A percentile compares a stretch with the other conserved stretches of the same genome.
Evolutionary conservation across 2,113 vertebrate genomes (phyloP).

Genomic region (Pachyramphus minor): DNA sequence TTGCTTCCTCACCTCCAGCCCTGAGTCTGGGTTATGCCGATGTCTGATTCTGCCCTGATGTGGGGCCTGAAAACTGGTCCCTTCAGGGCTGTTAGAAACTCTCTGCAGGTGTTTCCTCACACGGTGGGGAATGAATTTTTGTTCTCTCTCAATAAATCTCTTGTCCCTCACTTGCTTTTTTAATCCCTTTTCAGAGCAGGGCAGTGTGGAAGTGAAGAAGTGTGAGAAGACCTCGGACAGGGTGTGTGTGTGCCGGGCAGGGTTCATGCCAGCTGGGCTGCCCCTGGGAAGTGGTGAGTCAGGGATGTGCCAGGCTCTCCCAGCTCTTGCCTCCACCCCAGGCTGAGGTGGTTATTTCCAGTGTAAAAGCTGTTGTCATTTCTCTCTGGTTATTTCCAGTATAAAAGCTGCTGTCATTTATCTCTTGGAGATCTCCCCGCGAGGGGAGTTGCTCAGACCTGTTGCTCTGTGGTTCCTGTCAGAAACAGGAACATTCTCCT

Average conservation of each 20-base stretch:
- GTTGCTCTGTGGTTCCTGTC: neutral
- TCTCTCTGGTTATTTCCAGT: neutral
- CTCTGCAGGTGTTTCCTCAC: neutral
- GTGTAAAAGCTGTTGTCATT: neutral
- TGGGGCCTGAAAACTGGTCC: neutral
- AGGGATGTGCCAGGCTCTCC: neutral
- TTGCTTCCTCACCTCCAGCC: neutral
- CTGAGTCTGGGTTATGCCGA: neutral
- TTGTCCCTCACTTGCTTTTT: neutral
- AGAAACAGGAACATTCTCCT: neutral
- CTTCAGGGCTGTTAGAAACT: neutral
- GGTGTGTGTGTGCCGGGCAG: conserved; percentile 1
- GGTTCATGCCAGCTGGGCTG: neutral
- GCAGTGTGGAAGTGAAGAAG: conserved; percentile 28
- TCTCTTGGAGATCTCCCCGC: neutral
- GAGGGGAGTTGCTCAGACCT: neutral
- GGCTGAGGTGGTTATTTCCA: neutral
- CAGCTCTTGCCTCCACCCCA: neutral
- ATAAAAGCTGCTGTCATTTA: neutral
- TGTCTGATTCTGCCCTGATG: neutral
- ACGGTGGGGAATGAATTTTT: neutral
- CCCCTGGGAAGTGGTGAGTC: neutral
- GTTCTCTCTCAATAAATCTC: neutral
- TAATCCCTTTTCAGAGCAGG: neutral
- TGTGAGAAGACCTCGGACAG: conserved; percentile 38